Evolutionary conservation across 2,797 vertebrate genomes (phyloP).

Genomic region (Triplophysa bombifrons): DNA sequence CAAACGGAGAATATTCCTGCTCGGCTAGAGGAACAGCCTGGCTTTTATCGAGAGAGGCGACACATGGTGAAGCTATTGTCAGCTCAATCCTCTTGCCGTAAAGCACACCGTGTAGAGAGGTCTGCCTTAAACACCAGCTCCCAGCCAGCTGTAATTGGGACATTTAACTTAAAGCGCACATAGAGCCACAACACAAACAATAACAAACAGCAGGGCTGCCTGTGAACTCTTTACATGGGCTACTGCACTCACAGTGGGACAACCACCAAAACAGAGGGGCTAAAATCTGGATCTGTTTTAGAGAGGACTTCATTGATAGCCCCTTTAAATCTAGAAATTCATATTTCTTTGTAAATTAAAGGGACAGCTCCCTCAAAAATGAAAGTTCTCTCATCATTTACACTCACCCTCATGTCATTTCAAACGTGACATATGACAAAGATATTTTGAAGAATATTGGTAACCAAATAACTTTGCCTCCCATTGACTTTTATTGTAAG

Average conservation of each 20-base stretch:
- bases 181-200: constrained; percentile 46
- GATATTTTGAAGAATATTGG: too few species aligned
- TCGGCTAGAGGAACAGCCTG: constrained; percentile 54
- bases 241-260: constrained; percentile 47
- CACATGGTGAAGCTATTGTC: constrained; percentile 54
- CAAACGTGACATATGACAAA: too few species aligned
- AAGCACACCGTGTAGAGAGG: constrained; percentile 18
- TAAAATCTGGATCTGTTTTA: not conserved
- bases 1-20: constrained; percentile 68
- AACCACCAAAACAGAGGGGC: not conserved
- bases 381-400: too few species aligned
- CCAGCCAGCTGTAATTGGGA: constrained; percentile 54
- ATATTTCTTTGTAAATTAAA: not conserved
- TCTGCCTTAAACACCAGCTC: not conserved
- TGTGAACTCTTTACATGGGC: constrained; percentile 45
- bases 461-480: too few species aligned
- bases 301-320: not conserved
- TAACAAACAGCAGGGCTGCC: constrained; percentile 37
- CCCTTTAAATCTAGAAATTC: too few species aligned
- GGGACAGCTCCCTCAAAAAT: too few species aligned
- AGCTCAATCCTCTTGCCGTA: constrained; percentile 38
- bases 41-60: constrained; percentile 51
- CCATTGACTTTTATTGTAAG: too few species aligned
- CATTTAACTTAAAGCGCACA: constrained; percentile 43
- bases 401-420: too few species aligned